Percentiles rank a stretch among this genome's conserved stretches.
phyloP scores from a whole-genome alignment of 2,113 vertebrate genomes.

The Morone chrysops region DNA sequence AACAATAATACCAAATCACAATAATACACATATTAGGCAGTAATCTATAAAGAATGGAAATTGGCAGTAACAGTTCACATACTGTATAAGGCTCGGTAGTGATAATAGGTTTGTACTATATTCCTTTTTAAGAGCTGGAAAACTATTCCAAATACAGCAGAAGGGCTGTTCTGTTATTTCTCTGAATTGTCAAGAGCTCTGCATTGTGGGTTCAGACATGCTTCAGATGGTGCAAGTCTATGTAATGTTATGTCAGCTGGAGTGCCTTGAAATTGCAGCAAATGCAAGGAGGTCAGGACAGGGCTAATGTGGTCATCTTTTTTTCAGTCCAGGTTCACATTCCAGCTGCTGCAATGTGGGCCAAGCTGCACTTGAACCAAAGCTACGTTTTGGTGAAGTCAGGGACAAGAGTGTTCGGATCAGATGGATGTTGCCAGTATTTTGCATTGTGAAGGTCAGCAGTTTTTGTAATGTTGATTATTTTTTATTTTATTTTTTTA shows the following conservation, averaged over 20 bases:
- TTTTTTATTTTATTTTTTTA: too few relatives aligned
- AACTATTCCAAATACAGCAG: background rate
- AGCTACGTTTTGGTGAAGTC: slow-evolving; percentile 4
- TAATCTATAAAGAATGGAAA: background rate
- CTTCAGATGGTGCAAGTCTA: slow-evolving; percentile 66
- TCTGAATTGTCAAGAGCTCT: slow-evolving; percentile 28
- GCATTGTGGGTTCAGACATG: slow-evolving; percentile 43
- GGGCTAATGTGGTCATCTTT: slow-evolving; percentile 49
- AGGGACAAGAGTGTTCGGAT: background rate
- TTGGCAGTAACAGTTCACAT: background rate
- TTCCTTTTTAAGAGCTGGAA: slow-evolving; percentile 2
- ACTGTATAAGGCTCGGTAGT: background rate
- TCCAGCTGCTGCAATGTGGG: slow-evolving; percentile 21
- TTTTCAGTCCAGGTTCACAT: slow-evolving; percentile 21
- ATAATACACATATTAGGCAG: background rate
- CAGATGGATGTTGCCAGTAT: background rate
- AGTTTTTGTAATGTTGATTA: background rate
- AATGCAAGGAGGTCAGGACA: slow-evolving; percentile 51
- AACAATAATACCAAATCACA: background rate
- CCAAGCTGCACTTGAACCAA: background rate
- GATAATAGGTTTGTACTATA: background rate
- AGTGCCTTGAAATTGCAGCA: slow-evolving; percentile 61
- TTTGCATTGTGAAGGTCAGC: slow-evolving; percentile 7
- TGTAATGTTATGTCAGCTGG: slow-evolving; percentile 57
- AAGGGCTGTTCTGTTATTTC: slow-evolving; percentile 15